Base-by-base conservation (phyloP, 2,797 vertebrate species). In the Champsocephalus esox region DNA sequence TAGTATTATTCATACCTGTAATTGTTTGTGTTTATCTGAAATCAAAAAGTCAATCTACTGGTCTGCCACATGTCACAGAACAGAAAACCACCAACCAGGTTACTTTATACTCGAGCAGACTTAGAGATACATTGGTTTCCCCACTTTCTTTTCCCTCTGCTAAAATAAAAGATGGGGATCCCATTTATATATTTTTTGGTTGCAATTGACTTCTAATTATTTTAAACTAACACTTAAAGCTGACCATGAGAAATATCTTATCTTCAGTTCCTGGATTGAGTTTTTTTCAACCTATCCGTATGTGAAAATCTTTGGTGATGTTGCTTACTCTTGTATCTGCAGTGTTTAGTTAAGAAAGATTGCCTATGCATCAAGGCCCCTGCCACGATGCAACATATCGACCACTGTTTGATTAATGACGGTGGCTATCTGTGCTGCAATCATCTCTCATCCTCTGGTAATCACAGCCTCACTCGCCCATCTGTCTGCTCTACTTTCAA, bases 401-500 rank as follows among this genome's bases (percentile, higher is more conserved):
- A 93, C 87, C 87, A 76, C 41, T 68, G 75, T 79, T 87, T 93
- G 92, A 94, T 93, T 89, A 91, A 92, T 92, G 89, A 79, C 73
- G 5, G 65, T 59, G 63, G 76, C 85, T 44, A 62, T 84, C 79
- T 84, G 67, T 48, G 66, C 76, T 73, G 83, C 84, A 86, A 85
- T 90, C 86, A 85, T 88, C 85, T 90, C 85, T 92, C 87, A 91
- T 91, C 84, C 86, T 79, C 79, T 65, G 82, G 83, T 91, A 89
- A 93, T 92, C 87, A 74, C 43, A 16, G 76, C 75, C 83, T 84
- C 79, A 72, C 84, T 85, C 45, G 81, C 83, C 86, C 91, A 90
- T 92, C 92, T 91, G 91, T 92, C 90, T 91, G 87, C 90, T 92
- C 91, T 82, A 92, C 88, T 91, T 92, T 89, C 88, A 86, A 75